phyloP scores from a whole-genome alignment of 2,888 invertebrate species.

The Tenthredo distinguenda region DNA sequence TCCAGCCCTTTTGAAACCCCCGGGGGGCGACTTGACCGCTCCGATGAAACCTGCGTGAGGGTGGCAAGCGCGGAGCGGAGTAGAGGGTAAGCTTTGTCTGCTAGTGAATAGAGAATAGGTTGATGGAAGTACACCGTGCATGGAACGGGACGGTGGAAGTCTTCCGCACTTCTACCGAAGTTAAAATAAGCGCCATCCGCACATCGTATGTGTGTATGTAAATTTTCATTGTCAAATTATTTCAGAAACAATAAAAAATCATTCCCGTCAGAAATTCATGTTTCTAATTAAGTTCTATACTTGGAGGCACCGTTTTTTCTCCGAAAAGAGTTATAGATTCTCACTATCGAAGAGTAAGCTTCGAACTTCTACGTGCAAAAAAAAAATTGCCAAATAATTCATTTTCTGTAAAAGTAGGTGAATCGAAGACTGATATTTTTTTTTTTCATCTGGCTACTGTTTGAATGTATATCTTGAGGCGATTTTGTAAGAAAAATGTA shows the following conservation, averaged over 20 bases:
- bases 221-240: no score
- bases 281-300: neutral
- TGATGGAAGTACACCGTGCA: conserved; percentile 32
- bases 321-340: neutral
- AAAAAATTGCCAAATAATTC: neutral
- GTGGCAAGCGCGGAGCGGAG: neutral
- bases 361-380: neutral
- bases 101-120: conserved; percentile 42
- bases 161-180: neutral
- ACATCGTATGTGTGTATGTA: neutral
- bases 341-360: neutral
- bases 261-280: neutral
- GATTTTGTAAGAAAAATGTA: neutral
- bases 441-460: neutral
- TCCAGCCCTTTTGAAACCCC: conserved; percentile 40
- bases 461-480: neutral
- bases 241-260: neutral
- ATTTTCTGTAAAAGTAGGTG: neutral
- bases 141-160: conserved; percentile 25
- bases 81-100: conserved; percentile 43
- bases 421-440: neutral
- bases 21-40: conserved; percentile 34
- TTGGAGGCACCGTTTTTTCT: neutral
- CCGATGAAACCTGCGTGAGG: conserved; percentile 29
- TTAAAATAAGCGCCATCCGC: conserved; percentile 6